Evolutionary conservation across 2,797 vertebrate species (phyloP).

Genomic region (Pseudomugil tenellus): DNA sequence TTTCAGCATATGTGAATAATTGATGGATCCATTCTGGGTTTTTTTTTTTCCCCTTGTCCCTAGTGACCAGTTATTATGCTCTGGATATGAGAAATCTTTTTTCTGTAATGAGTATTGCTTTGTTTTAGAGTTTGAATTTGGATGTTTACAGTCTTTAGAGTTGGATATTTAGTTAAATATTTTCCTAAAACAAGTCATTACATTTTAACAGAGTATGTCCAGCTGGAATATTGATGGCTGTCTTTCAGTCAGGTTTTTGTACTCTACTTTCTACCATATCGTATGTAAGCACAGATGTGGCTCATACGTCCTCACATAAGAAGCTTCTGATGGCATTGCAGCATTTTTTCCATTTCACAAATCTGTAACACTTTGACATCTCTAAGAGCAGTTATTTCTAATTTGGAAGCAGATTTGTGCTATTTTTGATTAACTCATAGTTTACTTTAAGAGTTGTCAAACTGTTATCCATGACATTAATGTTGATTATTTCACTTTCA

Average conservation of each 20-base stretch:
- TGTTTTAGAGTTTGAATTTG: constrained; percentile 14
- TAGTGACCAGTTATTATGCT: constrained; percentile 42
- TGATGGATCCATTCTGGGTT: constrained; percentile 45
- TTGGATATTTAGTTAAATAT: constrained; percentile 27
- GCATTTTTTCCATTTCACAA: constrained; percentile 60
- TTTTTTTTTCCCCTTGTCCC: constrained; percentile 20
- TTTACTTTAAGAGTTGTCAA: constrained; percentile 67
- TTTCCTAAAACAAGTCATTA: constrained; percentile 12
- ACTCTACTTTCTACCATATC: constrained; percentile 4
- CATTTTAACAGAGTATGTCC: constrained; percentile 26
- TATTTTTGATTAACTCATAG: neutral
- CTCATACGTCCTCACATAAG: constrained; percentile 20
- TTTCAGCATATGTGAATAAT: constrained; percentile 66
- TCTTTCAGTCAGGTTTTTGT: constrained; percentile 29
- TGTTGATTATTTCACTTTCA: constrained; percentile 73
- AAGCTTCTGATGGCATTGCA: constrained; percentile 48
- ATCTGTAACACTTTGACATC: constrained; percentile 76
- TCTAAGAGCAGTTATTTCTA: constrained; percentile 36
- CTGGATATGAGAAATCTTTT: constrained; percentile 5
- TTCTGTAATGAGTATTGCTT: constrained; percentile 36
- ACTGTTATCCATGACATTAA: constrained; percentile 69
- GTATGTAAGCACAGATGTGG: constrained; percentile 15
- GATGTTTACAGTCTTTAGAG: constrained; percentile 9
- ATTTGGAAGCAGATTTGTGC: constrained; percentile 12
- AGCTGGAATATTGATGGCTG: constrained; percentile 25